phyloP scores from a whole-genome alignment of 53 echinoderm and acorn worm species.

The Henricia sp. region DNA sequence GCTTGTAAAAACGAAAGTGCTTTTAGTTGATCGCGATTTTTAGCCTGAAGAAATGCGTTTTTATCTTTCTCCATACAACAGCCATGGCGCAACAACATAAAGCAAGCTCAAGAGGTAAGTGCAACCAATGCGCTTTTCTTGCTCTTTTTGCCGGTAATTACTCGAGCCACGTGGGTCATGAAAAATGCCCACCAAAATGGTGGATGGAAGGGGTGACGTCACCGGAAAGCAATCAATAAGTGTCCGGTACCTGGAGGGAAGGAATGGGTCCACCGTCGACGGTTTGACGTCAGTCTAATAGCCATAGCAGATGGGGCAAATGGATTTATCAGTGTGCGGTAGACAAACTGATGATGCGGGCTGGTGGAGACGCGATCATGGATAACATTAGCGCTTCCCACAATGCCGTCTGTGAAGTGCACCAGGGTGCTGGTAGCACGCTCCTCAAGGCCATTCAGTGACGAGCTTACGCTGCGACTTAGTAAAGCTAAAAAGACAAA shows the following conservation, averaged over 20 bases:
- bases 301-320: conserved; percentile 73
- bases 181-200: too few species aligned
- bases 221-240: too few species aligned
- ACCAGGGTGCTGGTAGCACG: neutral
- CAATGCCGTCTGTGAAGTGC: conserved; percentile 39
- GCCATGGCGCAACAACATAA: too few species aligned
- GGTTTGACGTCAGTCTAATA: conserved; percentile 80
- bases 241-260: conserved; percentile 98
- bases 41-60: too few species aligned
- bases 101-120: too few species aligned
- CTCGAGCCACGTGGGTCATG: too few species aligned
- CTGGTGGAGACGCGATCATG: conserved; percentile 47
- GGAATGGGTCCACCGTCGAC: conserved; percentile 92
- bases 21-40: too few species aligned
- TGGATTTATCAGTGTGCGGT: conserved; percentile 83
- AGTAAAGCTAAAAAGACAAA: conserved; percentile 35
- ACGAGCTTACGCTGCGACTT: conserved; percentile 26
- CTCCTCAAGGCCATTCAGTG: neutral
- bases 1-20: too few species aligned
- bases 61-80: too few species aligned
- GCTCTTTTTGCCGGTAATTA: too few species aligned
- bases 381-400: conserved; percentile 82
- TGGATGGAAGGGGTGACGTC: too few species aligned
- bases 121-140: too few species aligned
- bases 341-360: conserved; percentile 50